phyloP scores from a whole-genome alignment of 2,113 vertebrate species.

The Rhegmatorhina hoffmannsi region DNA sequence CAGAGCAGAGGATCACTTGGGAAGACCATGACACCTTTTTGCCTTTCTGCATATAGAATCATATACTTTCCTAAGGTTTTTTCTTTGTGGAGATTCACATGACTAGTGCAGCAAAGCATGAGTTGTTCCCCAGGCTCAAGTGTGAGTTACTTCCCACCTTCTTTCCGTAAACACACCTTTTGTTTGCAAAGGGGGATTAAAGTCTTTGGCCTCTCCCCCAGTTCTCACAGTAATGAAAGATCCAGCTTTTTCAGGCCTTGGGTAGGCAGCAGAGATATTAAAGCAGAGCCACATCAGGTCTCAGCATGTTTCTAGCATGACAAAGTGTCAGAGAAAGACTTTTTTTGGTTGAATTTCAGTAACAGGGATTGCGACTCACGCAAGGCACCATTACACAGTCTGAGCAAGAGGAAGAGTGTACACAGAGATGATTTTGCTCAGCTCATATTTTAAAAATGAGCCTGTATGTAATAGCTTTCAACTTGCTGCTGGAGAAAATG shows the following conservation, averaged over 20 bases:
- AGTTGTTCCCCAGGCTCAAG: background rate
- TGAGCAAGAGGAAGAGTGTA: conserved; percentile 17
- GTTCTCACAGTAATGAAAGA: background rate
- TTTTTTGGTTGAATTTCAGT: background rate
- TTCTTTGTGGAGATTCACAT: background rate
- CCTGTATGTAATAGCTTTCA: conserved; percentile 28
- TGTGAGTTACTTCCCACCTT: background rate
- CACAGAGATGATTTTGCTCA: background rate
- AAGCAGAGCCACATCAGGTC: background rate
- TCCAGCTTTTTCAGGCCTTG: background rate
- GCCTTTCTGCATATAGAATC: background rate
- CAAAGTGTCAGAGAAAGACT: background rate
- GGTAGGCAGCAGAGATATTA: background rate
- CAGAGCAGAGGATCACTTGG: background rate
- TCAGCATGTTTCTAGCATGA: background rate
- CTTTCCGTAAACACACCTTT: background rate
- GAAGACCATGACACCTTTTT: fast-evolving
- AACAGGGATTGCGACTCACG: background rate
- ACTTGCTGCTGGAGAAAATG: background rate
- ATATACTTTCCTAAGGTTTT: background rate
- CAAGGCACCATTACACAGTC: background rate
- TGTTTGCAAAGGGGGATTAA: background rate
- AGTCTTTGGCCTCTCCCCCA: background rate
- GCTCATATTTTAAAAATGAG: conserved; percentile 52
- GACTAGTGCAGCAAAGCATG: fast-evolving